Evolutionary conservation across 2,888 invertebrate species (phyloP).

Genomic region (Aphidius colemani): DNA sequence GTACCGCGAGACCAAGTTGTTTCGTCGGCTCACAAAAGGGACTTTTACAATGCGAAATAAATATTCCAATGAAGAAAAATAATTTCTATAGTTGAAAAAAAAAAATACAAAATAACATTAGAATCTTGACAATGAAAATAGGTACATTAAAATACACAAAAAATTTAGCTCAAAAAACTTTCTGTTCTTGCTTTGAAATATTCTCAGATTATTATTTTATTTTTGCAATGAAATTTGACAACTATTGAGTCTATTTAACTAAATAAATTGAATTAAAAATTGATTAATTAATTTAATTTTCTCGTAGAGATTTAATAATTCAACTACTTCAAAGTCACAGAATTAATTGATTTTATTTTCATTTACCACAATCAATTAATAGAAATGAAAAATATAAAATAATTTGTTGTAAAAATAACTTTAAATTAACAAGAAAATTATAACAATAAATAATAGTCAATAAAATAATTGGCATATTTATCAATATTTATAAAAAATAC

Average conservation of each 20-base stretch:
- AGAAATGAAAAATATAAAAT: background rate
- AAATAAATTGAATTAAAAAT: background rate
- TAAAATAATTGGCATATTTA: slow-evolving; percentile 7
- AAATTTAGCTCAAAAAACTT: slow-evolving; percentile 12
- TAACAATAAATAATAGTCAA: background rate
- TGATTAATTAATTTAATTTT: background rate
- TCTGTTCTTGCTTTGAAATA: slow-evolving; percentile 12
- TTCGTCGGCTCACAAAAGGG: slow-evolving; percentile 18
- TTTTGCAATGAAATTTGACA: slow-evolving; percentile 1
- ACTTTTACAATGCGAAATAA: slow-evolving; percentile 4
- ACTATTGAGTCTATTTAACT: background rate
- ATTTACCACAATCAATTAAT: background rate
- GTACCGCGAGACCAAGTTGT: slow-evolving; percentile 9
- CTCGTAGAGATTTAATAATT: background rate
- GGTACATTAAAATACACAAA: too few species aligned
- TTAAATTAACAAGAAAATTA: too few species aligned
- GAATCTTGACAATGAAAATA: too few species aligned
- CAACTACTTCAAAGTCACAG: background rate
- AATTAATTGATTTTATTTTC: background rate
- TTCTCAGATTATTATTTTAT: slow-evolving; percentile 2
- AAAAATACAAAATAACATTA: too few species aligned
- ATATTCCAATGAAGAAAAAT: slow-evolving; percentile 6
- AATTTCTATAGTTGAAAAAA: background rate
- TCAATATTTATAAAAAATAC: background rate
- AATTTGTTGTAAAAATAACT: background rate